Evolutionary conservation across 2,113 vertebrate genomes (phyloP).

Genomic region (Psammodynastes pulverulentus): DNA sequence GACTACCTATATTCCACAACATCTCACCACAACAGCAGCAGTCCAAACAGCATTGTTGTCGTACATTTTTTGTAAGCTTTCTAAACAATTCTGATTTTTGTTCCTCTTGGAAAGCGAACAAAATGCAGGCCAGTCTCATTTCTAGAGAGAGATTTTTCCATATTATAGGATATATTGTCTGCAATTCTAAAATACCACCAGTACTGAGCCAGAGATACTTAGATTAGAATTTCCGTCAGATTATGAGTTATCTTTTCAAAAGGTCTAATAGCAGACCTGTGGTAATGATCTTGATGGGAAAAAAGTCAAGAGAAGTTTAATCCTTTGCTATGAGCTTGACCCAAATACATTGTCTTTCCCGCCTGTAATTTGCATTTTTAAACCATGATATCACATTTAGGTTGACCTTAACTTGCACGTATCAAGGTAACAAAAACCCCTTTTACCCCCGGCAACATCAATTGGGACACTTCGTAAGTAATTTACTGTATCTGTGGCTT

Average conservation of each 20-base stretch:
- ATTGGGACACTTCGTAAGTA: slow-evolving; percentile 53
- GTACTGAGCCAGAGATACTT: neutral
- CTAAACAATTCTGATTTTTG: neutral
- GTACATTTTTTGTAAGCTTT: neutral
- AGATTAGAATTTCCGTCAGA: neutral
- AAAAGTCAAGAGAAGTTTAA: neutral
- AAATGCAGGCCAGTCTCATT: neutral
- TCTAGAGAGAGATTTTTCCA: neutral
- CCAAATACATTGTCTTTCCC: neutral
- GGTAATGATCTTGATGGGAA: neutral
- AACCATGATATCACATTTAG: neutral
- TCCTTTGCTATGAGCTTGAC: neutral
- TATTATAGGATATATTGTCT: neutral
- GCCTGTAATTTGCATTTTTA: neutral
- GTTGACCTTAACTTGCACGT: neutral
- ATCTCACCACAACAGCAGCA: neutral
- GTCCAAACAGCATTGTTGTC: neutral
- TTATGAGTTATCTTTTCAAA: neutral
- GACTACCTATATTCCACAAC: neutral
- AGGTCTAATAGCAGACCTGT: neutral
- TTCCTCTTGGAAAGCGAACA: neutral
- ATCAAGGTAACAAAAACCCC: slow-evolving; percentile 16
- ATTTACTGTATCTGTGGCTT: slow-evolving; percentile 61
- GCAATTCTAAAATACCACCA: neutral
- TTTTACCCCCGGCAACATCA: slow-evolving; percentile 9